Percentiles rank a stretch among this genome's conserved stretches.
These are phyloP conservation scores for Nothocercus nigrocapillus DNA, from an alignment of 2,113 vertebrate genomes.

Conservation along the genomic window DNA sequence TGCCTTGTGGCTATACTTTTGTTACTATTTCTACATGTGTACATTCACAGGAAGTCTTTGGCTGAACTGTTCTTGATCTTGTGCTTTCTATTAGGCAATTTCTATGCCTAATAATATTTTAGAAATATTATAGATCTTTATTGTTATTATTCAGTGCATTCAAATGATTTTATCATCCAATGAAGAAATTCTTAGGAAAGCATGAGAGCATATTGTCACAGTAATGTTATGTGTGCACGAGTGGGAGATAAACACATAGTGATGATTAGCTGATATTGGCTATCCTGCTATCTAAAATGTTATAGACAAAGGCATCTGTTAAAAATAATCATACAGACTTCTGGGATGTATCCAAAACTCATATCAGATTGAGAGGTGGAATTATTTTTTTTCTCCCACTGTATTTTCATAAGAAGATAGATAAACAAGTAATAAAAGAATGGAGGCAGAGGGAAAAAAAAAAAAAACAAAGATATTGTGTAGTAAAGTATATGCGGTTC, in stretches of 20 bases:
- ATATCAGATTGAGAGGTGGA: too few relatives aligned
- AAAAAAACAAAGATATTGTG: neutral
- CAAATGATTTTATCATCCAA: neutral
- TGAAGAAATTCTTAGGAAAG: neutral
- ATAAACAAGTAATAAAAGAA: neutral
- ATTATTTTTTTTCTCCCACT: neutral
- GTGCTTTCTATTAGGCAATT: neutral
- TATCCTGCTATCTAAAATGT: neutral
- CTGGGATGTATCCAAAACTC: neutral
- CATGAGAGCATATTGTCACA: neutral
- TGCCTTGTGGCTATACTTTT: neutral
- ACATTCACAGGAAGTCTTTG: neutral
- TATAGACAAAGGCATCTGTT: neutral
- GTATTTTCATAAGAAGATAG: neutral
- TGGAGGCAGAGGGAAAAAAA: neutral
- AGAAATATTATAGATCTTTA: neutral
- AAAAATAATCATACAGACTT: neutral
- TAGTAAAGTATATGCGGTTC: accelerated
- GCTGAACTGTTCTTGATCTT: neutral
- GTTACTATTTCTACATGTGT: neutral
- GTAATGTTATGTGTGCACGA: neutral
- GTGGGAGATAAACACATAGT: neutral
- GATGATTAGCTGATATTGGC: neutral
- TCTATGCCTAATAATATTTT: neutral
- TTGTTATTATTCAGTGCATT: neutral